Evolutionary conservation across 2,888 invertebrate species (phyloP), one percentile per base, ranked within the genome.

Genomic region (Parnassius mnemosyne): DNA sequence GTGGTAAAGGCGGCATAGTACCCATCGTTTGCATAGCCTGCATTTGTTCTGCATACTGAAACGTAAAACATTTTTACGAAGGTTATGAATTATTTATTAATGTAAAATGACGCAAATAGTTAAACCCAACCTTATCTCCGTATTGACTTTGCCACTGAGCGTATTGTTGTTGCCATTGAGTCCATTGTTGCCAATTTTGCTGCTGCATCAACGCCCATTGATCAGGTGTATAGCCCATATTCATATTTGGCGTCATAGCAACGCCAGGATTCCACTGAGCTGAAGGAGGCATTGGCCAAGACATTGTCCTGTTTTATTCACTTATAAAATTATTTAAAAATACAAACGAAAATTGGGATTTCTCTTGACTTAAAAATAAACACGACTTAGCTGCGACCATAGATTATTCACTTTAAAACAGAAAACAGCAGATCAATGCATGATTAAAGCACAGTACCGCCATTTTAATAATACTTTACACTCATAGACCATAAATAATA

Each of bases 91-190:
- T 25, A 25, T 3, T 34, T 7, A 34, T 34, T 34, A 34, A 34
- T 34, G 34, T 34, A 7, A 34, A 34, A 34, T 34, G 41, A 47
- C 20, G 20, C n/a, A 57, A 49, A 54, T 34, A 53, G 9, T 34
- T 10, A 44, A 57, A 57, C 42, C 54, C 20, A 58, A 95, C 95
- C 93, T 95, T 94, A 63, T 94, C 94, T 54, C 95, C 95, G 80
- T 95, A 95, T 74, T 95, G 95, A 65, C 92, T 93, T 77, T 95
- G 95, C 95, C 95, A 95, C 72, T 95, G 94, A 56, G 94, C 93
- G 84, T 95, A 95, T 73, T 95, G 95, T 69, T 94, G 94, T 73
- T 95, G 95, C 95, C 95, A 95, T 70, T 95, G 95, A 10, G 94
- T 93, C 94, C 95, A 95, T 70, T 95, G 95, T 68, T 94, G 93